Percentiles rank a stretch among this genome's conserved stretches.
These are phyloP conservation scores for Limnodromus scolopaceus DNA, from an alignment of 2,797 vertebrate genomes.

Conservation along the genomic window DNA sequence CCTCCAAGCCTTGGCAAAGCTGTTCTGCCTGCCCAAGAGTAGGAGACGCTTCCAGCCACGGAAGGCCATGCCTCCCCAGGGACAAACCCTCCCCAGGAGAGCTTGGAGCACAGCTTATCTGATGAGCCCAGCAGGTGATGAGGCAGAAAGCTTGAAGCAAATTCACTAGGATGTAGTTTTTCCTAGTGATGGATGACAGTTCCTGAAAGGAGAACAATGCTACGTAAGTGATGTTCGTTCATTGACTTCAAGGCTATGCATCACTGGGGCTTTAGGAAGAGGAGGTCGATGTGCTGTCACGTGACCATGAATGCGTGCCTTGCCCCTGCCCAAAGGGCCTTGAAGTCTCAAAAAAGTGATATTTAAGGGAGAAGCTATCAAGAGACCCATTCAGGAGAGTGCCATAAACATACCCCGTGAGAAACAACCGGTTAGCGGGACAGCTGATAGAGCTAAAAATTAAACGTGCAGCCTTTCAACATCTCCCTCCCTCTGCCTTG, in stretches of 20 bases:
- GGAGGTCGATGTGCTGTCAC: neutral
- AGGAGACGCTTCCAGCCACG: neutral
- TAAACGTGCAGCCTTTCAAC: neutral
- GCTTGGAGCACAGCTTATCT: neutral
- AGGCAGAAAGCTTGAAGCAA: neutral
- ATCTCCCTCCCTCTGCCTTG: neutral
- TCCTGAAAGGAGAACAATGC: constrained; percentile 23
- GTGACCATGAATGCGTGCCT: rapidly evolving
- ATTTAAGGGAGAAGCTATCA: neutral
- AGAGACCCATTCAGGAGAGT: neutral
- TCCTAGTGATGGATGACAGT: neutral
- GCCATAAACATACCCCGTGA: neutral
- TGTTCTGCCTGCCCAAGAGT: neutral
- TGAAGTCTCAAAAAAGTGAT: neutral
- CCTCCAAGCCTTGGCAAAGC: constrained; percentile 1
- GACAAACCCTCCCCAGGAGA: neutral
- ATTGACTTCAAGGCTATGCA: neutral
- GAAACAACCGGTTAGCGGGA: neutral
- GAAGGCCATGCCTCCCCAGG: constrained; percentile 35
- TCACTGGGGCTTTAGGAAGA: neutral
- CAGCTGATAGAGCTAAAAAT: neutral
- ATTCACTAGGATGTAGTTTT: neutral
- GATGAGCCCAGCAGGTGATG: neutral
- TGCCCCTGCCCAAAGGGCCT: neutral
- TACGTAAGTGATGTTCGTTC: neutral